These are phyloP conservation scores for Tylochromis polylepis DNA, from an alignment of 2,113 vertebrate genomes.

Conservation along the genomic window DNA sequence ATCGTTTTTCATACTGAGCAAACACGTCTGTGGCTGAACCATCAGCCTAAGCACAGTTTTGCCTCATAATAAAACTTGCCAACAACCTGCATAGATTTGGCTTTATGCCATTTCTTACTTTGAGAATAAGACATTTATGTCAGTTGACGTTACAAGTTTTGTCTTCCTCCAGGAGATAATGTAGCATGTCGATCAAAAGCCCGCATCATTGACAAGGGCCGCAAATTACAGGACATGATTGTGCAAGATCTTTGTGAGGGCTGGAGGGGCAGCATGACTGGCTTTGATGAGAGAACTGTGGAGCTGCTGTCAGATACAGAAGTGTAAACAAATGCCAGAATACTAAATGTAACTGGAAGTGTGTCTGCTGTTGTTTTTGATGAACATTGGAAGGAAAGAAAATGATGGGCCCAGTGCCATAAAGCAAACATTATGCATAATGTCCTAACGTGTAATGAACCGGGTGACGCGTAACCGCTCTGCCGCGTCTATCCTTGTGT, in stretches of 20 bases:
- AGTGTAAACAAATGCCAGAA: background rate
- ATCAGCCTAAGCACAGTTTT: background rate
- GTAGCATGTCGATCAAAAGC: background rate
- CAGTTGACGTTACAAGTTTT: background rate
- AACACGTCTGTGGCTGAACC: background rate
- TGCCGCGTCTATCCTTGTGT: background rate
- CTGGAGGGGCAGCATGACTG: background rate
- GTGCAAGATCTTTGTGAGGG: background rate
- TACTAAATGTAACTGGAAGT: background rate
- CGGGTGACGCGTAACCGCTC: background rate
- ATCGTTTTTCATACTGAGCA: background rate
- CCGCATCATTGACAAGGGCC: background rate
- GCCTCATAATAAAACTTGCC: background rate
- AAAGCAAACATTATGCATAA: background rate
- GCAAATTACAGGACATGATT: background rate
- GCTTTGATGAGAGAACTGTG: background rate
- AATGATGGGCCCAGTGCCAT: background rate
- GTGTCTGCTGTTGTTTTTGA: background rate
- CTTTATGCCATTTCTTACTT: background rate
- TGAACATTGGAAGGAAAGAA: background rate
- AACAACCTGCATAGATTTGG: background rate
- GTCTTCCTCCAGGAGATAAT: background rate
- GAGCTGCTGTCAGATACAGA: background rate
- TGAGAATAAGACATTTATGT: background rate
- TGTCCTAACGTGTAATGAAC: background rate